A percentile compares a stretch with the other conserved stretches of the same genome.
Conservation (phyloP, 2,113 vertebrate genomes). For the Struthidea cinerea region DNA sequence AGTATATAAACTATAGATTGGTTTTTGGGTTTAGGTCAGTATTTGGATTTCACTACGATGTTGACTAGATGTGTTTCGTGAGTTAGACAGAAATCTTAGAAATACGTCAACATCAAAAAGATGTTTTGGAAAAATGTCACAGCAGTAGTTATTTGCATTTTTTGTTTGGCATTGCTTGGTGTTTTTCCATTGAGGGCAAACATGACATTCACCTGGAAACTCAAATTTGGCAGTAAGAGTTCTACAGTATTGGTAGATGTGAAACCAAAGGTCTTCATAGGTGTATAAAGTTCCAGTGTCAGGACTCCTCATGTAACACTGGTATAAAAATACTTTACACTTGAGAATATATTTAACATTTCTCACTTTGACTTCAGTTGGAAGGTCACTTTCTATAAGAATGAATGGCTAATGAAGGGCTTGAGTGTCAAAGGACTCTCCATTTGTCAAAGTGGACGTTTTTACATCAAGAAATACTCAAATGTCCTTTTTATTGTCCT, state of each 20-base stretch:
- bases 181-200: neutral
- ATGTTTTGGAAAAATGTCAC: neutral
- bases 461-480: neutral
- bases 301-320: neutral
- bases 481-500: neutral
- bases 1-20: neutral
- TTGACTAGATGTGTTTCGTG: neutral
- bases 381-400: neutral
- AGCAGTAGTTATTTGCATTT: neutral
- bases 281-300: neutral
- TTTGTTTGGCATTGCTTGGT: neutral
- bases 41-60: neutral
- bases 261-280: neutral
- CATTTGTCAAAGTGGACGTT: neutral
- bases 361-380: neutral
- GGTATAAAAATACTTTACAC: neutral
- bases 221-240: neutral
- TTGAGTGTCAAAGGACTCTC: neutral
- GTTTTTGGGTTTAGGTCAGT: neutral
- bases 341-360: neutral
- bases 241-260: neutral
- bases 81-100: neutral
- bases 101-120: neutral
- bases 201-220: neutral
- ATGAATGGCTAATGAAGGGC: neutral